Percentiles rank a stretch among this genome's conserved stretches.
These are phyloP conservation scores for Syritta pipiens DNA, from an alignment of 2,888 invertebrate species.

Conservation along the genomic window DNA sequence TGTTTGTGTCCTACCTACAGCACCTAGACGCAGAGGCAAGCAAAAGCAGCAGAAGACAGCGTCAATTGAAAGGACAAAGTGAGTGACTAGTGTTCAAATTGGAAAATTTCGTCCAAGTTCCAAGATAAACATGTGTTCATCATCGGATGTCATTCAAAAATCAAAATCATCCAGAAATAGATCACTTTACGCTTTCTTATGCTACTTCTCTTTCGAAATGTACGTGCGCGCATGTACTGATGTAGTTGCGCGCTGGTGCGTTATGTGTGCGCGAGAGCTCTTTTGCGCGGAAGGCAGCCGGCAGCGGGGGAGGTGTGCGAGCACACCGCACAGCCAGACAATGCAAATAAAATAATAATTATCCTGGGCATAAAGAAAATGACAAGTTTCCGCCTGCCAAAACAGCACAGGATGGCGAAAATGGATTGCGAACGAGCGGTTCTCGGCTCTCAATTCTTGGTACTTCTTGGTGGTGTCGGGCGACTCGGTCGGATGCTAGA, in stretches of 20 bases:
- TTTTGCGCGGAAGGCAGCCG: too few relatives aligned
- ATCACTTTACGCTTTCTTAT: slow-evolving; percentile 62
- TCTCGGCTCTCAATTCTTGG: slow-evolving; percentile 16
- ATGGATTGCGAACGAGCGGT: slow-evolving; percentile 42
- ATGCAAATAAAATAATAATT: slow-evolving; percentile 69
- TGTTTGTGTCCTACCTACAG: slow-evolving; percentile 29
- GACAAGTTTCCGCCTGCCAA: slow-evolving; percentile 64
- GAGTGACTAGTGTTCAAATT: slow-evolving; percentile 69
- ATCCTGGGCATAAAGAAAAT: slow-evolving; percentile 57
- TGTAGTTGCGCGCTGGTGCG: slow-evolving; percentile 4
- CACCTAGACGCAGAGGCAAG: too few relatives aligned
- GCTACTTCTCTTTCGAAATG: slow-evolving; percentile 33
- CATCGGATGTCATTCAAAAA: slow-evolving; percentile 74
- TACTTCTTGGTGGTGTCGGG: slow-evolving; percentile 40
- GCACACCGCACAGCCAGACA: slow-evolving; percentile 52
- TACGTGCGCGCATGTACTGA: slow-evolving; percentile 26
- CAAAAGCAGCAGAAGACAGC: slow-evolving; percentile 60
- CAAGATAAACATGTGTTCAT: slow-evolving; percentile 74
- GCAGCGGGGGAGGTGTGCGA: slow-evolving; percentile 8
- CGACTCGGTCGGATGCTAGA: slow-evolving; percentile 47
- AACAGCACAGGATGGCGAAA: slow-evolving; percentile 25
- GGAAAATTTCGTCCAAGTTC: slow-evolving; percentile 68
- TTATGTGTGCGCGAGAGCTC: not conserved
- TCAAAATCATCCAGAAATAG: slow-evolving; percentile 70
- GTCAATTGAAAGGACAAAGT: slow-evolving; percentile 67